Evolutionary conservation across 2,797 vertebrate species (phyloP).

Genomic region (Kryptopterus vitreolus): DNA sequence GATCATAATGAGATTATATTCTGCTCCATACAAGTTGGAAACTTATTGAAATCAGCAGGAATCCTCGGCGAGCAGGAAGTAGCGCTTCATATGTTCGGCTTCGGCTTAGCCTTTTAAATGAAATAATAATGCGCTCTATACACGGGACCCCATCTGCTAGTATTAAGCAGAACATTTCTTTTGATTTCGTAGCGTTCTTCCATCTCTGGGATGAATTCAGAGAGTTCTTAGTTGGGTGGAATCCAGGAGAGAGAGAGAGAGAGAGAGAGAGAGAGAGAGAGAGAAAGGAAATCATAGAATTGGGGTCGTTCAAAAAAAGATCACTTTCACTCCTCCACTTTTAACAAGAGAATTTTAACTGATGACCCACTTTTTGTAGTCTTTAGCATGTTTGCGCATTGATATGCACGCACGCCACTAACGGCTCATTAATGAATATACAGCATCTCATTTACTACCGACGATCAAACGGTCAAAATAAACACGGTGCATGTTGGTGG

Average conservation of each 20-base stretch:
- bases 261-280: not conserved
- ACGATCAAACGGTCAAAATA: conserved; percentile 1
- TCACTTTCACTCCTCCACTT: conserved; percentile 45
- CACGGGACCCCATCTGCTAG: conserved; percentile 57
- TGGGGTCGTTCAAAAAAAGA: conserved; percentile 31
- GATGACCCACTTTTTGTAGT: conserved; percentile 27
- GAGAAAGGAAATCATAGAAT: conserved; percentile 19
- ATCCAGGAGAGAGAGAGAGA: conserved; percentile 21
- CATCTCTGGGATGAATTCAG: conserved; percentile 48
- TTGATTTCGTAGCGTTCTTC: conserved; percentile 49
- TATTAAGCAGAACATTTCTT: conserved; percentile 57
- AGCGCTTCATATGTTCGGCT: conserved; percentile 61
- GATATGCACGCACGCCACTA: not conserved
- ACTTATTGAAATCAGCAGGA: conserved; percentile 49
- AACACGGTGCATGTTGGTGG: too few relatives aligned
- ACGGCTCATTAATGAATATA: not conserved
- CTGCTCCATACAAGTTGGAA: conserved; percentile 53
- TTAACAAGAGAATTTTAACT: conserved; percentile 47
- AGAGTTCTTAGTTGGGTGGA: conserved; percentile 40
- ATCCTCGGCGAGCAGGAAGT: conserved; percentile 59
- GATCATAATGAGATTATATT: conserved; percentile 67
- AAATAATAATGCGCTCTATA: conserved; percentile 58
- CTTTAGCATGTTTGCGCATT: not conserved
- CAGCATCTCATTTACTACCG: conserved; percentile 4
- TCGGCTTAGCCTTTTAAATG: conserved; percentile 57